phyloP scores from a whole-genome alignment of 2,797 vertebrate genomes.

The Esox masquinongy region DNA sequence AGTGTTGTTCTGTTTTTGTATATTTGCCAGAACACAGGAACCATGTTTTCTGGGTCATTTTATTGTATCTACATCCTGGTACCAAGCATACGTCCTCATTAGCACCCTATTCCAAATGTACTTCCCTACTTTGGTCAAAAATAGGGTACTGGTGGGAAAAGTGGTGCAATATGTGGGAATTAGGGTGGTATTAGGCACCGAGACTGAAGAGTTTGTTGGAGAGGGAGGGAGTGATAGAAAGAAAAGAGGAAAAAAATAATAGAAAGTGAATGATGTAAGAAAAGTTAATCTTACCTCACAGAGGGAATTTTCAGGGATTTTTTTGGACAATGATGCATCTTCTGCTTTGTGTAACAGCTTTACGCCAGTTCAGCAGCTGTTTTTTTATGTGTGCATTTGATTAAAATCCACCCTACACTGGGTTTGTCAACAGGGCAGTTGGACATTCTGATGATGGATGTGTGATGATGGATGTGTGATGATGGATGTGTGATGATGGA shows the following conservation, averaged over 20 bases:
- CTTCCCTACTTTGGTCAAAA: too few species aligned
- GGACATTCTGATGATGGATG: slow-evolving; percentile 87
- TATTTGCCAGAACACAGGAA: slow-evolving; percentile 79
- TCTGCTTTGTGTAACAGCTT: slow-evolving; percentile 87
- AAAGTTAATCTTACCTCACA: slow-evolving; percentile 84
- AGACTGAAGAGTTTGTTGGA: slow-evolving; percentile 31
- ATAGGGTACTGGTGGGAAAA: too few species aligned
- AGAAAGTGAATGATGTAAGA: slow-evolving; percentile 65
- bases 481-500: slow-evolving; percentile 53
- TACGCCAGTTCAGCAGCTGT: slow-evolving; percentile 83
- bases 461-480: too few species aligned
- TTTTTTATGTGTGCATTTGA: slow-evolving; percentile 77
- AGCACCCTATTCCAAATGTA: too few species aligned
- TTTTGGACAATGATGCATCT: slow-evolving; percentile 82
- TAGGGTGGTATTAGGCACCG: too few species aligned
- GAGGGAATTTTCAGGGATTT: slow-evolving; percentile 97
- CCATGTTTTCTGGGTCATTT: slow-evolving; percentile 76
- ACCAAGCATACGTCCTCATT: slow-evolving; percentile 48
- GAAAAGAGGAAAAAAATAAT: slow-evolving; percentile 56
- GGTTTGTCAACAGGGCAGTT: slow-evolving; percentile 81
- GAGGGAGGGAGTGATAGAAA: slow-evolving; percentile 41
- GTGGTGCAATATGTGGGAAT: too few species aligned
- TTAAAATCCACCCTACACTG: too few species aligned
- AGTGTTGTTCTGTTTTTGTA: slow-evolving; percentile 78
- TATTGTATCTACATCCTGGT: slow-evolving; percentile 72